Conservation (phyloP, 1,140 invertebrate genomes). For the Parapsyche elsis region DNA sequence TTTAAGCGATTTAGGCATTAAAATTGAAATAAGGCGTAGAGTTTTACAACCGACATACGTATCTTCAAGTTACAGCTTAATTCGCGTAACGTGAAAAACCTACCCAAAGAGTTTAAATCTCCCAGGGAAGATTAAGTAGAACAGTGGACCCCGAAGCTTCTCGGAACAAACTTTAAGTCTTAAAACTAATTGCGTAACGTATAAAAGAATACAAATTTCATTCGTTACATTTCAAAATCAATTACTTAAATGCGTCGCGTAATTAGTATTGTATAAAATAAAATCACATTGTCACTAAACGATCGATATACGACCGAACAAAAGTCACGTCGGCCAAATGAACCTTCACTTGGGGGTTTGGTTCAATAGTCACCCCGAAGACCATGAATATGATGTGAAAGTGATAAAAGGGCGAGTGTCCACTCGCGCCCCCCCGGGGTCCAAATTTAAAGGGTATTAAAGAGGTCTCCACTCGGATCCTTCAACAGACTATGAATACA, state of each 20-base stretch:
- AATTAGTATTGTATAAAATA: not conserved
- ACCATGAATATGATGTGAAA: constrained; percentile 1
- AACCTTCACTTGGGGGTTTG: not conserved
- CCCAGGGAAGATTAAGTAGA: constrained; percentile 11
- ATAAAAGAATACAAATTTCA: not conserved
- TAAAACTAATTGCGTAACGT: constrained; percentile 12
- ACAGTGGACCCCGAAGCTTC: constrained; percentile 4
- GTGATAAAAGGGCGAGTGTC: constrained; percentile 1
- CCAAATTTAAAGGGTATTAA: constrained; percentile 25
- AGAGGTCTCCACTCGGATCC: not conserved
- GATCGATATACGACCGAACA: not conserved
- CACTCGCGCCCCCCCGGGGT: not conserved
- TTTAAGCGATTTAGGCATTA: not conserved
- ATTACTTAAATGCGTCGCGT: not conserved
- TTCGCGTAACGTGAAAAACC: constrained; percentile 13
- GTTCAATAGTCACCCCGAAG: not conserved
- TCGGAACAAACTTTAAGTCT: constrained; percentile 14
- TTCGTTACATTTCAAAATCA: not conserved
- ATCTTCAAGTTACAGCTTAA: constrained; percentile 1
- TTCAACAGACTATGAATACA: constrained; percentile 11
- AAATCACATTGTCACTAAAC: not conserved
- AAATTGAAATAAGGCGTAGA: not conserved
- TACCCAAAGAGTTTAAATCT: constrained; percentile 17
- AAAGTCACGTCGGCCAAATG: not conserved
- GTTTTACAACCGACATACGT: not conserved